Percentiles rank a stretch among this genome's conserved stretches.
phyloP scores from a whole-genome alignment of 2,797 vertebrate genomes.

The Acanthurus lineatus region DNA sequence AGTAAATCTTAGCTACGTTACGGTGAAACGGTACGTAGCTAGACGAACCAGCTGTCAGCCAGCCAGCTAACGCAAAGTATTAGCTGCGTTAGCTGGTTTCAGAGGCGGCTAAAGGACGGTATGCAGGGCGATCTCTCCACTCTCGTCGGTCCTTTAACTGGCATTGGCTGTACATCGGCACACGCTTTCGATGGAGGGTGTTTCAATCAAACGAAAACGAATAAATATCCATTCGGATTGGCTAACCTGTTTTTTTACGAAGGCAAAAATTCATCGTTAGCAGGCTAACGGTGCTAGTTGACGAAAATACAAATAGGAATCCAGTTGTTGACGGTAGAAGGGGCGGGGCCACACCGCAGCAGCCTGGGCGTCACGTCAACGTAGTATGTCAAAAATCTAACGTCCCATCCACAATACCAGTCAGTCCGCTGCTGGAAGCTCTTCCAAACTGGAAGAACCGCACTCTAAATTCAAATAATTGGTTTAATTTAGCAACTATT shows the following conservation, averaged over 20 bases:
- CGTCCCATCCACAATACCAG: slow-evolving; percentile 9
- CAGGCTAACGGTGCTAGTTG: slow-evolving; percentile 67
- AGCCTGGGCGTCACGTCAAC: slow-evolving; percentile 29
- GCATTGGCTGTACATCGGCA: slow-evolving; percentile 49
- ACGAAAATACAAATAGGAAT: slow-evolving; percentile 74
- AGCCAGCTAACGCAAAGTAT: slow-evolving; percentile 61
- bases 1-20: slow-evolving; percentile 44
- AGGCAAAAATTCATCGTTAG: slow-evolving; percentile 50
- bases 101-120: slow-evolving; percentile 66
- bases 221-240: neutral
- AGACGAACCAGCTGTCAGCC: slow-evolving; percentile 71
- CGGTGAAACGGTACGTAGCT: slow-evolving; percentile 43
- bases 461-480: no score
- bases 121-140: slow-evolving; percentile 49
- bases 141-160: slow-evolving; percentile 45
- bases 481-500: neutral
- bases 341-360: slow-evolving; percentile 64
- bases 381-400: slow-evolving; percentile 53
- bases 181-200: slow-evolving; percentile 24
- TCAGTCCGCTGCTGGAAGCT: neutral
- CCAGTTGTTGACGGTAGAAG: slow-evolving; percentile 79
- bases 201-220: neutral
- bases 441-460: no score
- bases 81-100: slow-evolving; percentile 69
- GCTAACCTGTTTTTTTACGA: neutral